Evolutionary conservation across 2,888 invertebrate genomes (phyloP), one percentile per base, ranked within the genome.

Genomic region (Oscheius sp.): DNA sequence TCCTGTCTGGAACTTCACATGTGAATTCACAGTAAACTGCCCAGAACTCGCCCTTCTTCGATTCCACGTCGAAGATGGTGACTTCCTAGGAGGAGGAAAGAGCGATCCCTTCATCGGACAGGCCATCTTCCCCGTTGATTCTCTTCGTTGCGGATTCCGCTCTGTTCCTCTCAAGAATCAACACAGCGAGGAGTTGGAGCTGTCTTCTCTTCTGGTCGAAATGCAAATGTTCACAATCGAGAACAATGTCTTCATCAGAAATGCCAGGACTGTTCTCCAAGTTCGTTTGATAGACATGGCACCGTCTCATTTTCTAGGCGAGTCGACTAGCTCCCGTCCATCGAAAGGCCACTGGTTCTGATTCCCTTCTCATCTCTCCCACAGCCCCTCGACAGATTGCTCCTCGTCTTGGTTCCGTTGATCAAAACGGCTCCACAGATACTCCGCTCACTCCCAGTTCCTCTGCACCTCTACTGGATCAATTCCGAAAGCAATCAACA

Each of bases 51-150:
- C 95, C 0, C 87, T 95, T 54, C 88, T 88, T 54, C 90, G 95
- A 38, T 95, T 96, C 87, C 73, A 75, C 65, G 77, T 77, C 6
- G 85, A 85, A 68, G 95, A 95, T 87, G 95, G 95, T 87, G 97
- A 98, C 86, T 93, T 95, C 89, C 97, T 98, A 88, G 59, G 59
- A 44, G 95, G 95, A 0, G 96, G 96, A 84, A 92, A 80, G 47
- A 80, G 79, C 0, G 88, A 92, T 12, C 95, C 95, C 89, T 95
- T 96, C 87, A 92, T 96, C 71, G 96, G 96, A 0, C 97, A 98
- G 88, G 94, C 94, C 44, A 93, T 94, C 12, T 95, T 91, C 88
- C 94, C 96, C 0, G 90, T 95, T 80, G 88, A 86, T 59, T 82
- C 78, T 57, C 70, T 85, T n/a, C 69, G 85, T 20, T 72, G 76